A percentile compares a stretch with the other conserved stretches of the same genome.
These are phyloP conservation scores for Thymelicus lineola DNA, from an alignment of 2,888 invertebrate species.

Conservation along the genomic window DNA sequence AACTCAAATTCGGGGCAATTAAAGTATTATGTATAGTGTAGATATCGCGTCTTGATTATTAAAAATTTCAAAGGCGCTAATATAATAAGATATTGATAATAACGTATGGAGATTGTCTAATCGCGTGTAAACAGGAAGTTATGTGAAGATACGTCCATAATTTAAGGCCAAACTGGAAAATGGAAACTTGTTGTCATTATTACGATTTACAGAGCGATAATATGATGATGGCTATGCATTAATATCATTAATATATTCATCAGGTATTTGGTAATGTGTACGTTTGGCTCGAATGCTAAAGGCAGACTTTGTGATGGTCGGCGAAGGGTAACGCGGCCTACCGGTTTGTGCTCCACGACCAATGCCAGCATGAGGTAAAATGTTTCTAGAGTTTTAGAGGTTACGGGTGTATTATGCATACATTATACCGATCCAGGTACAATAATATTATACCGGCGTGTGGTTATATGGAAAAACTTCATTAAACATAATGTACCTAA, in stretches of 20 bases:
- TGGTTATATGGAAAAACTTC: neutral
- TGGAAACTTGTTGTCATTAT: neutral
- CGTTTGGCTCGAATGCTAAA: slow-evolving; percentile 26
- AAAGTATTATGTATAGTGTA: neutral
- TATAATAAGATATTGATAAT: slow-evolving; percentile 9
- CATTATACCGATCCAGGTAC: neutral
- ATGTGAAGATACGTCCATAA: slow-evolving; percentile 26
- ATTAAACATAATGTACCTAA: no score
- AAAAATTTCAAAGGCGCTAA: slow-evolving; percentile 6
- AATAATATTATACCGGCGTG: neutral
- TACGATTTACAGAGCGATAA: neutral
- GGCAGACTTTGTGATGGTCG: slow-evolving; percentile 54
- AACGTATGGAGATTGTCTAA: slow-evolving; percentile 20
- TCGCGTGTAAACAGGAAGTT: slow-evolving; percentile 33
- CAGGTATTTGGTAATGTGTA: slow-evolving; percentile 6
- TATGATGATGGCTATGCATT: neutral
- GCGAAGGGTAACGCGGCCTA: slow-evolving; percentile 80
- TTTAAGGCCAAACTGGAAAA: slow-evolving; percentile 21
- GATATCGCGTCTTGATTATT: neutral
- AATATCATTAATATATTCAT: slow-evolving; percentile 22
- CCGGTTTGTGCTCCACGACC: slow-evolving; percentile 78
- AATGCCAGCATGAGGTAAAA: slow-evolving; percentile 79
- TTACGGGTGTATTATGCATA: slow-evolving; percentile 39
- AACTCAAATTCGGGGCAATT: neutral
- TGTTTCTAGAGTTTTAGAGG: slow-evolving; percentile 67